Conservation (phyloP, 2,888 invertebrate genomes). For the Unio delphinus region DNA sequence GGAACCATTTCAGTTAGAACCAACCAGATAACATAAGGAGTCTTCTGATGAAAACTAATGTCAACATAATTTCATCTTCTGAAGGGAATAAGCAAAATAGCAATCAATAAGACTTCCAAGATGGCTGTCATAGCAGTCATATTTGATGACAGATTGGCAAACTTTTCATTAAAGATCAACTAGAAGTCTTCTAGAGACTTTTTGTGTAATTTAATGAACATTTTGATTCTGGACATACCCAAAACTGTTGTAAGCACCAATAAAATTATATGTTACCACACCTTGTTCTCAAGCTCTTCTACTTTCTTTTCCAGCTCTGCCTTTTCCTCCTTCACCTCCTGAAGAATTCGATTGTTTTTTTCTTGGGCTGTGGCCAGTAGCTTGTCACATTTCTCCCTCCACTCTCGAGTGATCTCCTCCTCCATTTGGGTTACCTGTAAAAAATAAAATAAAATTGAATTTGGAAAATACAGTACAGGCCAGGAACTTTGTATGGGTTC, state of each 20-base stretch:
- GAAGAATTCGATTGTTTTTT: conserved; percentile 59
- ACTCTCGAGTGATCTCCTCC: conserved; percentile 59
- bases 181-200: too few species aligned
- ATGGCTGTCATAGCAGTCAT: too few species aligned
- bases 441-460: neutral
- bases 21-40: too few species aligned
- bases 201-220: too few species aligned
- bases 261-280: conserved; percentile 7
- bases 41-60: too few species aligned
- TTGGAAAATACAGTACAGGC: neutral
- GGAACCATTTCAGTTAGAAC: too few species aligned
- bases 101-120: too few species aligned
- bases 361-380: conserved; percentile 52
- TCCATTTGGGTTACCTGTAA: conserved; percentile 59
- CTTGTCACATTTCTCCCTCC: conserved; percentile 63
- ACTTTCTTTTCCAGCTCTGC: conserved; percentile 50
- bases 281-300: conserved; percentile 54
- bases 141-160: too few species aligned
- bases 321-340: conserved; percentile 55
- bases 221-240: too few species aligned
- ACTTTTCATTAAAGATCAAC: too few species aligned
- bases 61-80: too few species aligned
- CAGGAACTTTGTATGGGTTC: neutral
- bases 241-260: neutral
- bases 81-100: too few species aligned